Conservation (phyloP, 2,888 invertebrate genomes). For the Onthophagus sagittarius region DNA sequence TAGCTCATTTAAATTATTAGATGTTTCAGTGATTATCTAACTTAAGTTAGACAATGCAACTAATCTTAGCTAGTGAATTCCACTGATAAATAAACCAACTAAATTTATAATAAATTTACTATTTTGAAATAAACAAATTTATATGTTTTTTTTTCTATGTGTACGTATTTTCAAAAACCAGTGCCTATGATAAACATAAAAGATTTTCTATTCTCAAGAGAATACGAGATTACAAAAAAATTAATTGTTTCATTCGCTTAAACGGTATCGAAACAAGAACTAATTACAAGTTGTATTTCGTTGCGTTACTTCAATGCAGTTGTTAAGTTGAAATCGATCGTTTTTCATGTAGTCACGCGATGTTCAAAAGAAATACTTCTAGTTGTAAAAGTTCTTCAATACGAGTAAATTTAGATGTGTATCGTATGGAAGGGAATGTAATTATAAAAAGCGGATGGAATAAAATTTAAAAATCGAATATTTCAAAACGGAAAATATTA, state of each 20-base stretch:
- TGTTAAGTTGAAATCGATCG: not conserved
- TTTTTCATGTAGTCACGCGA: not conserved
- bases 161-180: too few relatives aligned
- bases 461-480: not conserved
- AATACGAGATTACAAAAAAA: not conserved
- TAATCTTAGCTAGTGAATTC: too few relatives aligned
- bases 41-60: too few relatives aligned
- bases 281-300: not conserved
- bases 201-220: too few relatives aligned
- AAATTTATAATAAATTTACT: too few relatives aligned
- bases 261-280: not conserved
- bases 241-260: not conserved
- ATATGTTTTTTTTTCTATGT: too few relatives aligned
- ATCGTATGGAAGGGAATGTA: not conserved
- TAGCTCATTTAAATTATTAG: too few relatives aligned
- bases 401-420: not conserved
- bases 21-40: too few relatives aligned
- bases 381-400: not conserved
- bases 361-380: not conserved
- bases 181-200: too few relatives aligned
- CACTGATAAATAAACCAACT: too few relatives aligned
- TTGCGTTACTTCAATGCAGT: not conserved
- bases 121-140: too few relatives aligned
- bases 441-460: not conserved
- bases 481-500: not conserved